Percentiles rank a stretch among this genome's conserved stretches.
Evolutionary conservation across 2,113 vertebrate genomes (phyloP).

Genomic region (Oncorhynchus masou): DNA sequence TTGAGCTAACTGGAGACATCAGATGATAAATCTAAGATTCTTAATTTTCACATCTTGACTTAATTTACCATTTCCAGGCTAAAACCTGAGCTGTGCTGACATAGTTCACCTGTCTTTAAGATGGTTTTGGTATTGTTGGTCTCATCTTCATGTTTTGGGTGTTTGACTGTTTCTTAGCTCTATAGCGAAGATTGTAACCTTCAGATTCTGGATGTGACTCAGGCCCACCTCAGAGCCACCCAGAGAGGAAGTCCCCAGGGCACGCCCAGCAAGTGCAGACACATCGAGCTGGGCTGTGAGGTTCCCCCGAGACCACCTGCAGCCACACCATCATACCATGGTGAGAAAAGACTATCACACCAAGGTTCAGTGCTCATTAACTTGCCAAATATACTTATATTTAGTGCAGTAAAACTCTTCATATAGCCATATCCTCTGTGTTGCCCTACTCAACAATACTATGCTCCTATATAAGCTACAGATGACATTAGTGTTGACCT

Average conservation of each 20-base stretch:
- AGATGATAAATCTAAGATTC: slow-evolving; percentile 74
- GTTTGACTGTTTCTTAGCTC: slow-evolving; percentile 68
- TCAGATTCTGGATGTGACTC: slow-evolving; percentile 78
- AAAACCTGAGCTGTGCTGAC: too few species aligned
- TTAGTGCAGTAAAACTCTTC: background rate
- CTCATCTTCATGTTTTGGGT: too few species aligned
- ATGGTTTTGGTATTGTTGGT: background rate
- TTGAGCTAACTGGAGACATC: slow-evolving; percentile 91
- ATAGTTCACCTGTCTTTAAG: too few species aligned
- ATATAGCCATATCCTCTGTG: background rate
- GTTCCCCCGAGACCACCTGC: slow-evolving; percentile 86
- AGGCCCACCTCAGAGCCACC: slow-evolving; percentile 57
- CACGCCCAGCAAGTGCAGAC: slow-evolving; percentile 79
- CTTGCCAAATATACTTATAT: too few species aligned
- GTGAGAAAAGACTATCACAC: slow-evolving; percentile 64
- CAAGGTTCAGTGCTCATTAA: background rate
- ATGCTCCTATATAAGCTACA: slow-evolving; percentile 79
- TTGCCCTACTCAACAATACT: background rate
- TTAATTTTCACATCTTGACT: background rate
- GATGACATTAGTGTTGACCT: slow-evolving; percentile 80
- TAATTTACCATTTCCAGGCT: too few species aligned
- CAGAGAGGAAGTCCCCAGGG: slow-evolving; percentile 65
- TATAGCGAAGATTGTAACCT: slow-evolving; percentile 74
- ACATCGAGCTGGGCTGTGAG: slow-evolving; percentile 87
- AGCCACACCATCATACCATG: slow-evolving; percentile 90